Evolutionary conservation across 1,140 invertebrate genomes (phyloP).

Genomic region (Theocolax elegans): DNA sequence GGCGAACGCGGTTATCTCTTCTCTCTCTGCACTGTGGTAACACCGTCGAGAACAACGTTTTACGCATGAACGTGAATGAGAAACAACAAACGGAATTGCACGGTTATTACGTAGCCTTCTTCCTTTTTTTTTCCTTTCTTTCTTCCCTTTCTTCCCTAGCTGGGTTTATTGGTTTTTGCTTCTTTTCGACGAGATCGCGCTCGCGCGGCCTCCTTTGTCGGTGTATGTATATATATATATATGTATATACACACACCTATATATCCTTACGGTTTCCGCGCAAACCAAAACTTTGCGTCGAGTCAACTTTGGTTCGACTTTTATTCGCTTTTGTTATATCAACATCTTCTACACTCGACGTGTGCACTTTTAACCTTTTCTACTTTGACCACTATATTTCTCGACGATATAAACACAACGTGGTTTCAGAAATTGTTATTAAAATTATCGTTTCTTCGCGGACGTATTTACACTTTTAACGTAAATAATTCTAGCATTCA

Average conservation of each 20-base stretch:
- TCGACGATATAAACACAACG: too few species aligned
- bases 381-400: too few species aligned
- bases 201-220: not conserved
- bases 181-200: not conserved
- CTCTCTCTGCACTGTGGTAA: not conserved
- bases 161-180: slow-evolving; percentile 7
- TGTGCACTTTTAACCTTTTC: too few species aligned
- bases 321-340: slow-evolving; percentile 22
- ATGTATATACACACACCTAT: too few species aligned
- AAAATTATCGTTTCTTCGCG: too few species aligned
- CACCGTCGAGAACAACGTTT: not conserved
- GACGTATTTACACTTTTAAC: too few species aligned
- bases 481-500: too few species aligned
- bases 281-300: not conserved
- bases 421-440: too few species aligned
- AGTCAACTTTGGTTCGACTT: not conserved
- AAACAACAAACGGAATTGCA: slow-evolving; percentile 20
- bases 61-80: not conserved
- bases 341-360: too few species aligned
- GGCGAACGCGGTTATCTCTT: not conserved
- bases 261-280: too few species aligned
- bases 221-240: too few species aligned
- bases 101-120: slow-evolving; percentile 9
- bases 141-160: slow-evolving; percentile 4
- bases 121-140: slow-evolving; percentile 6